Percentiles rank a stretch among this genome's conserved stretches.
These are phyloP conservation scores for Rutilus rutilus DNA, from an alignment of 2,113 vertebrate species.

Conservation along the genomic window DNA sequence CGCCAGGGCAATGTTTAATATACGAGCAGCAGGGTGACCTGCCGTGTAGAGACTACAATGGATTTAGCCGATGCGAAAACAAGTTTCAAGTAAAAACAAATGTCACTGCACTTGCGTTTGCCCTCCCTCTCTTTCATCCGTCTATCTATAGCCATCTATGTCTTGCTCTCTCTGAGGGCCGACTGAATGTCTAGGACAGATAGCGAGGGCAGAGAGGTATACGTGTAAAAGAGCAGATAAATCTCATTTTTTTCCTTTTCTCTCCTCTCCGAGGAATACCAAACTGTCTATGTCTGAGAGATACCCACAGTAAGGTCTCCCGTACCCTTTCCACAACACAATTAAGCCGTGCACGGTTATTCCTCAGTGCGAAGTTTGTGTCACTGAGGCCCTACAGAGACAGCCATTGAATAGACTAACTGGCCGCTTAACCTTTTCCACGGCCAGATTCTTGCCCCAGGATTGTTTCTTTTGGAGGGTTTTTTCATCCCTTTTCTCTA, in stretches of 20 bases:
- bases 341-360: slow-evolving; percentile 50
- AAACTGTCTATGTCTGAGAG: slow-evolving; percentile 19
- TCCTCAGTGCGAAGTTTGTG: slow-evolving; percentile 47
- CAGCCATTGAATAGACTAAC: slow-evolving; percentile 41
- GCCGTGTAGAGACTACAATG: not conserved
- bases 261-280: slow-evolving; percentile 5
- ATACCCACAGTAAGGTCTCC: slow-evolving; percentile 22
- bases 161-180: slow-evolving; percentile 21
- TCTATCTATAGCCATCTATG: slow-evolving; percentile 2
- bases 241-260: not conserved
- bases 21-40: not conserved
- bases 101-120: not conserved
- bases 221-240: slow-evolving; percentile 34
- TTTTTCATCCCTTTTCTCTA: slow-evolving; percentile 26
- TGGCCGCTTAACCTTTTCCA: slow-evolving; percentile 44
- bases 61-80: slow-evolving; percentile 10
- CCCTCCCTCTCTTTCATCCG: not conserved
- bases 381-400: slow-evolving; percentile 37
- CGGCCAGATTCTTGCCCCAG: slow-evolving; percentile 27
- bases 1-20: not conserved
- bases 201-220: slow-evolving; percentile 8
- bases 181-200: slow-evolving; percentile 20
- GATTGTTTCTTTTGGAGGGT: slow-evolving; percentile 24
- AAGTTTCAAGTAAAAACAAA: slow-evolving; percentile 34
- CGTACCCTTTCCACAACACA: slow-evolving; percentile 46